Conservation (phyloP, 2,113 vertebrate species). For the Pseudolaguvia tuberculata region DNA sequence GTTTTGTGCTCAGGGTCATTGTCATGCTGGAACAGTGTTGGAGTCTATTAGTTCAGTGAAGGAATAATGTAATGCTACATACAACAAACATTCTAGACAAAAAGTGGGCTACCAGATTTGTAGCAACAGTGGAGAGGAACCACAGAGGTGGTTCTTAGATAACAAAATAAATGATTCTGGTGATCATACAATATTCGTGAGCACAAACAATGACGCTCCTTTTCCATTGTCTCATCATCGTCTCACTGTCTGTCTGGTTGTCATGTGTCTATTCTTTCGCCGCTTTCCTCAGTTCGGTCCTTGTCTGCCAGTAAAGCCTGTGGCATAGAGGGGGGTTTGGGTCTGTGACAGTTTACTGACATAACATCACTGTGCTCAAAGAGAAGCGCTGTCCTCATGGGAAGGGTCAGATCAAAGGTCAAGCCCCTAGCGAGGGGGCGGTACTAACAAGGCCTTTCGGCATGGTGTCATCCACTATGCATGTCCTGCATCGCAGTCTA, state of each 20-base stretch:
- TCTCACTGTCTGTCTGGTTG: slow-evolving; percentile 37
- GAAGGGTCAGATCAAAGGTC: slow-evolving; percentile 60
- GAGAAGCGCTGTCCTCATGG: slow-evolving; percentile 46
- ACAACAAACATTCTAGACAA: too few species aligned
- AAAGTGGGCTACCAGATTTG: slow-evolving; percentile 24
- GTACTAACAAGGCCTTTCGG: slow-evolving; percentile 52
- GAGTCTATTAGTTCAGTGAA: too few species aligned
- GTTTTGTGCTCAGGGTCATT: too few species aligned
- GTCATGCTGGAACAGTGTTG: too few species aligned
- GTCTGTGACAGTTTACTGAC: slow-evolving; percentile 63
- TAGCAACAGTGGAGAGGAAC: too few species aligned
- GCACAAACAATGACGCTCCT: slow-evolving; percentile 6
- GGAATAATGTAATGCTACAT: too few species aligned
- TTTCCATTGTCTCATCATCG: slow-evolving; percentile 23
- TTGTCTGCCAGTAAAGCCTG: slow-evolving; percentile 47
- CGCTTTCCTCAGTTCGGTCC: slow-evolving; percentile 37
- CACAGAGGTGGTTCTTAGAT: slow-evolving; percentile 27
- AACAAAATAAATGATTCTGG: neutral
- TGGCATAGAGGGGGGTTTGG: slow-evolving; percentile 48
- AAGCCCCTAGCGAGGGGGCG: slow-evolving; percentile 51
- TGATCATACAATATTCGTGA: neutral
- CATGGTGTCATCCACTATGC: slow-evolving; percentile 37
- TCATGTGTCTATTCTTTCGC: slow-evolving; percentile 27
- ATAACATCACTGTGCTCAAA: slow-evolving; percentile 50
- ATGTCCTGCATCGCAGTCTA: slow-evolving; percentile 8